Base-by-base conservation (phyloP, 2,797 vertebrate genomes). In the Pelodytes ibericus region DNA sequence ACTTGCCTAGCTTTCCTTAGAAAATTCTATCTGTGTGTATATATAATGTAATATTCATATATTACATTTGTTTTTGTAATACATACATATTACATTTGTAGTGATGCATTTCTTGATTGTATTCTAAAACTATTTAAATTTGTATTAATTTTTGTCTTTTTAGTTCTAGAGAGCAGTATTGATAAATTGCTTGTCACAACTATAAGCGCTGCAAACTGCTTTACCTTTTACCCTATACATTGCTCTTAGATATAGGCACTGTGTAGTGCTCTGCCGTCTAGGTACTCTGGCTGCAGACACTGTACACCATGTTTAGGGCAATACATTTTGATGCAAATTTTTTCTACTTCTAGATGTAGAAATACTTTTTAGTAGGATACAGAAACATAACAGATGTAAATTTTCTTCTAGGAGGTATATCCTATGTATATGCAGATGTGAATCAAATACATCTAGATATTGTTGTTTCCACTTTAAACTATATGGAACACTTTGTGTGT, bases 361-460 rank as follows among this genome's bases (percentile, higher is more conserved):
- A 27, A 60, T 60, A 18, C 16, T 67, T 44, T 65, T 20, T 0
- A n/a, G 2, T 64, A 44, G n/a, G 6, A 13, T 31, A 22, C 29
- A 24, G 39, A 29, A 59, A 31, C 51, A 20, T 36, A 61, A 36
- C 33, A 24, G 24, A 18, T 63, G 47, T 70, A 61, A 36, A 36
- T 39, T 62, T 51, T 11, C 31, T 15, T 67, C 26, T 16, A 15
- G 7, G 41, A 26, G 24, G 16, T 64, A 20, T 56, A 10, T 60
- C n/a, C 20, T 60, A 24, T 59, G n/a, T 75, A 39, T 33, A 36
- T 53, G 22, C 49, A 49, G 16, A 31, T 69, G 22, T 53, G 56
- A 39, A 66, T 9, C 20, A 65, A 20, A 64, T 65, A 51, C 22
- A 10, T 67, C 66, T 24, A 6, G 22, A 53, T 27, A 3, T 49